phyloP scores from a whole-genome alignment of 2,888 invertebrate species.

The Lomographa bimaculata region DNA sequence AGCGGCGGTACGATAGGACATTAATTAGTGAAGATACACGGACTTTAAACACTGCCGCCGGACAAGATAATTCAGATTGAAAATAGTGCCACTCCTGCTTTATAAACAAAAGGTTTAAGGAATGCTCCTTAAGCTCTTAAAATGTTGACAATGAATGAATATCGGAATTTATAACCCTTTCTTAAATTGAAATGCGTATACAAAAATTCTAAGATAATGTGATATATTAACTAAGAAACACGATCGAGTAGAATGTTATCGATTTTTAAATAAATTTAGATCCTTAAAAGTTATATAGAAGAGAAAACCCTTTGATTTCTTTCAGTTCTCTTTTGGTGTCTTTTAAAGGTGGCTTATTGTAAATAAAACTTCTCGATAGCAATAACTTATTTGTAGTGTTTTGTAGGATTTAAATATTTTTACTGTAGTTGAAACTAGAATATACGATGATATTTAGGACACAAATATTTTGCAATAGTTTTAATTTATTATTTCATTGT shows the following conservation, averaged over 20 bases:
- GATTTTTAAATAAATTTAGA: slow-evolving; percentile 44
- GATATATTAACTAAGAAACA: slow-evolving; percentile 69
- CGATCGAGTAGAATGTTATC: slow-evolving; percentile 55
- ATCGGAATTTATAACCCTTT: slow-evolving; percentile 18
- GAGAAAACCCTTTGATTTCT: slow-evolving; percentile 43
- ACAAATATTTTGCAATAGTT: slow-evolving; percentile 10
- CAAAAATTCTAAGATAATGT: slow-evolving; percentile 80
- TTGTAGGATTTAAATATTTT: slow-evolving; percentile 45
- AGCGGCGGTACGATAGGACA: slow-evolving; percentile 73
- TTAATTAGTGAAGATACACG: slow-evolving; percentile 72
- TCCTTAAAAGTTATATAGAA: slow-evolving; percentile 32
- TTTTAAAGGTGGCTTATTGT: slow-evolving; percentile 56
- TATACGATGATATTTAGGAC: slow-evolving; percentile 27
- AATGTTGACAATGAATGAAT: slow-evolving; percentile 9
- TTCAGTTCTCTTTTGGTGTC: slow-evolving; percentile 66
- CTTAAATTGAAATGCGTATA: slow-evolving; percentile 48
- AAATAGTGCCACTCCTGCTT: slow-evolving; percentile 9
- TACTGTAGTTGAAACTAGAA: slow-evolving; percentile 37
- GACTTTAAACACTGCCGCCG: slow-evolving; percentile 66
- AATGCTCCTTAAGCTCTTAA: no score
- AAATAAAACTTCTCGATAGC: slow-evolving; percentile 62
- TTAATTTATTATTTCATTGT: slow-evolving; percentile 14
- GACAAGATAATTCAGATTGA: slow-evolving; percentile 75
- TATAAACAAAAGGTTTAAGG: background rate
- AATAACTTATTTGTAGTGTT: slow-evolving; percentile 63